Conservation (phyloP, 2,113 vertebrate genomes). For the Conger conger region DNA sequence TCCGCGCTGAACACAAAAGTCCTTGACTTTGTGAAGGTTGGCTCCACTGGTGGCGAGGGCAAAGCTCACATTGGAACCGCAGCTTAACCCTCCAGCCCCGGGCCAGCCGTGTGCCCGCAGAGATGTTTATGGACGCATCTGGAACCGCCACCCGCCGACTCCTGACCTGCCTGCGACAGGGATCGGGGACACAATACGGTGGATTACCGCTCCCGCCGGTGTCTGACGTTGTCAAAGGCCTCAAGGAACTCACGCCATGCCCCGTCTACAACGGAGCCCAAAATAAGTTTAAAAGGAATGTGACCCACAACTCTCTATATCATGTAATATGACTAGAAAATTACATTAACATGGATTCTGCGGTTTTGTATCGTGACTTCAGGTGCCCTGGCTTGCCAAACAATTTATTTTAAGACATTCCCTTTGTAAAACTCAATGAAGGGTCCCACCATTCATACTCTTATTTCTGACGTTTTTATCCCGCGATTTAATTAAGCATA, state of each 20-base stretch:
- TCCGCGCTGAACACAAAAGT: conserved; percentile 80
- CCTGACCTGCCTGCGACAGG: background rate
- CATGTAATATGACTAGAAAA: too few relatives aligned
- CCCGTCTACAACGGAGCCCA: background rate
- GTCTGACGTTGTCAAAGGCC: too few relatives aligned
- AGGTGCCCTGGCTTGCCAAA: conserved; percentile 54
- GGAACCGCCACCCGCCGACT: background rate
- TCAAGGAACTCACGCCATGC: background rate
- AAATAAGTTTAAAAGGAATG: too few relatives aligned
- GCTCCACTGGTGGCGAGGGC: conserved; percentile 81
- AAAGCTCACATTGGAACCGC: conserved; percentile 55
- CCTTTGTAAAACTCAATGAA: background rate
- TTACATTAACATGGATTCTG: too few relatives aligned
- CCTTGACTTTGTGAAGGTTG: conserved; percentile 87
- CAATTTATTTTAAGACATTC: background rate
- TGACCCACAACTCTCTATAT: too few relatives aligned
- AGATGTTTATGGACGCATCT: conserved; percentile 22
- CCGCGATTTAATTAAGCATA: background rate
- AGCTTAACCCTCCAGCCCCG: conserved; percentile 75
- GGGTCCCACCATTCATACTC: too few relatives aligned
- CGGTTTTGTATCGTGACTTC: background rate
- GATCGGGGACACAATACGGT: background rate
- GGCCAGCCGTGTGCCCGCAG: conserved; percentile 28
- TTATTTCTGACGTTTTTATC: background rate
- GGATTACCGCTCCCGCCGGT: background rate